These are phyloP conservation scores for Halotydeus destructor DNA, from an alignment of 1,140 invertebrate genomes.

Conservation along the genomic window DNA sequence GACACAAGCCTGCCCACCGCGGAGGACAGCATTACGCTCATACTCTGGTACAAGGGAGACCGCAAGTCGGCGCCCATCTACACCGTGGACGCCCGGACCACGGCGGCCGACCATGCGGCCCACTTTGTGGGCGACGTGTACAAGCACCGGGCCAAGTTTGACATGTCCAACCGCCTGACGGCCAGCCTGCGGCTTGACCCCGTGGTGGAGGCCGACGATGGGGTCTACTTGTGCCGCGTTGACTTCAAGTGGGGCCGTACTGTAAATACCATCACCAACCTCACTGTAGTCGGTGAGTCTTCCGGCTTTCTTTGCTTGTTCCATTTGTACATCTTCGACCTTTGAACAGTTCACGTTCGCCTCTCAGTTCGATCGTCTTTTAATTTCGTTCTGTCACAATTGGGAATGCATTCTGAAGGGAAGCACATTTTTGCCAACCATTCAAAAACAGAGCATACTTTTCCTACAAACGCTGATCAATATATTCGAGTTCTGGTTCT, in stretches of 20 bases:
- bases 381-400: no score
- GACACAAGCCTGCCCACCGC: slow-evolving; percentile 47
- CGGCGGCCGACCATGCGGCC: slow-evolving; percentile 14
- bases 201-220: slow-evolving; percentile 34
- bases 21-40: slow-evolving; percentile 67
- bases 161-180: slow-evolving; percentile 24
- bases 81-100: slow-evolving; percentile 18
- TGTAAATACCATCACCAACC: slow-evolving; percentile 56
- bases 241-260: slow-evolving; percentile 71
- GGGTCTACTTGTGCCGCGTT: slow-evolving; percentile 63
- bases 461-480: no score
- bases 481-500: no score
- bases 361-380: no score
- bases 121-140: slow-evolving; percentile 15
- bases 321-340: no score
- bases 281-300: slow-evolving; percentile 63
- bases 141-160: slow-evolving; percentile 6
- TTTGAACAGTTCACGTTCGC: no score
- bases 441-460: no score
- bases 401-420: no score
- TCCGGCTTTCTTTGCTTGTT: no score
- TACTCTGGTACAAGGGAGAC: slow-evolving; percentile 67
- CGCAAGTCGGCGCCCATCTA: slow-evolving; percentile 17
- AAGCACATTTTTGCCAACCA: no score
- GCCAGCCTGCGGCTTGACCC: slow-evolving; percentile 16